Conservation (phyloP, 1,140 invertebrate genomes). For the Ceratina japonica region DNA sequence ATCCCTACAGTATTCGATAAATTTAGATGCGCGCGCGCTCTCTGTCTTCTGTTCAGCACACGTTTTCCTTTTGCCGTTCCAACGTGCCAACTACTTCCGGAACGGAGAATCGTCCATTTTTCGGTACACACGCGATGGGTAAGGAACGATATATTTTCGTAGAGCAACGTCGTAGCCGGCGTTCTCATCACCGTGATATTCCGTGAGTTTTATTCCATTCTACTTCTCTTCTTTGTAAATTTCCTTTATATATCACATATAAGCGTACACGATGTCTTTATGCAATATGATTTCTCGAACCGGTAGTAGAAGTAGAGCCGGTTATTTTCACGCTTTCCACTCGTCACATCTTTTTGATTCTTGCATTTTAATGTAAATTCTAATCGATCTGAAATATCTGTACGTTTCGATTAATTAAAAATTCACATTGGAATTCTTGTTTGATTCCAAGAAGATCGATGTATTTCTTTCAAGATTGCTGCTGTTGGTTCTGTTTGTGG, state of each 20-base stretch:
- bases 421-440: background rate
- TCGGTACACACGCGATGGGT: constrained; percentile 74
- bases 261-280: too few species aligned
- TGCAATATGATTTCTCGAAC: too few species aligned
- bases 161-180: constrained; percentile 76
- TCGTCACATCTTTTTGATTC: too few species aligned
- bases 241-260: background rate
- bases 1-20: too few species aligned
- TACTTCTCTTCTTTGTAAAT: background rate
- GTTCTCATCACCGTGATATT: constrained; percentile 65
- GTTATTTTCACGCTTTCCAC: background rate
- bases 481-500: constrained; percentile 40
- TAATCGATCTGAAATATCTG: background rate
- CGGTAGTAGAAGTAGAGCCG: too few species aligned
- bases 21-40: background rate
- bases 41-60: background rate
- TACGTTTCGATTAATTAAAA: background rate
- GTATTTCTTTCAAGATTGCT: constrained; percentile 52
- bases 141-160: constrained; percentile 74
- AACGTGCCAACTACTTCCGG: constrained; percentile 40
- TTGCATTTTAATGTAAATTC: background rate
- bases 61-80: background rate
- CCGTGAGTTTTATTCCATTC: constrained; percentile 66
- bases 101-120: constrained; percentile 66
- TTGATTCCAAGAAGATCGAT: background rate